Base-by-base conservation (phyloP, 2,888 invertebrate genomes). In the Drosophila merina region DNA sequence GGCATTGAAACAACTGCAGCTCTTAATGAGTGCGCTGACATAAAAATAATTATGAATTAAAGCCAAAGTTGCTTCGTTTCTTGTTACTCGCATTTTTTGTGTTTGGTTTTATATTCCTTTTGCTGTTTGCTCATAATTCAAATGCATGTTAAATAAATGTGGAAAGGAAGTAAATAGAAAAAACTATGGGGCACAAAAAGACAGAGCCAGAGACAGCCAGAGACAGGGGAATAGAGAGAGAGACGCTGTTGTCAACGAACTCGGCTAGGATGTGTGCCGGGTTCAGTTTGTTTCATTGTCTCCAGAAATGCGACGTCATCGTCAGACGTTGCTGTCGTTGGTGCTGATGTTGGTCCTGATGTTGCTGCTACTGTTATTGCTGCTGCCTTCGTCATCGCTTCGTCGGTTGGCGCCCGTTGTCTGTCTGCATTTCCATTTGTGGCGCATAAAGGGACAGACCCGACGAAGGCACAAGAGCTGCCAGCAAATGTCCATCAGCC, bases 381-480 rank as follows among this genome's bases (percentile, higher is more conserved):
- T 12, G 30, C 6, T 60, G 50, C 55, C 44, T 26, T 45, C 40
- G 57, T 57, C 59, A 66, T 48, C 38, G 76, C 63, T 70, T 58
- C 48, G 72, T 58, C 30, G 58, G 55, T 60, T 86, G 88, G 86
- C 88, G 88, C 89, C 88, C 77, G 76, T 76, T 78, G 82, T 86
- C 88, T 88, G 86, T 82, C 88, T 88, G 86, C 82, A 88, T 79
- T 84, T 84, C 85, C 82, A 84, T 84, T 84, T 84, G 84, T 87
- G 79, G 86, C 78, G 78, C 84, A 79, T 75, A 86, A 76, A 80
- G 75, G 86, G 73, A 51, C 62, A 49, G 64, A 69, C 33, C 68
- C 57, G 72, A 51, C 51, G 66, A 76, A 77, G 76, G 75, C 70
- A 79, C 70, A 74, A 84, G 79, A 84, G 81, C 76, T 86, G 84